Percentiles rank a stretch among this genome's conserved stretches.
These are phyloP conservation scores for Ceryle rudis DNA, from an alignment of 2,797 vertebrate species.

Conservation along the genomic window DNA sequence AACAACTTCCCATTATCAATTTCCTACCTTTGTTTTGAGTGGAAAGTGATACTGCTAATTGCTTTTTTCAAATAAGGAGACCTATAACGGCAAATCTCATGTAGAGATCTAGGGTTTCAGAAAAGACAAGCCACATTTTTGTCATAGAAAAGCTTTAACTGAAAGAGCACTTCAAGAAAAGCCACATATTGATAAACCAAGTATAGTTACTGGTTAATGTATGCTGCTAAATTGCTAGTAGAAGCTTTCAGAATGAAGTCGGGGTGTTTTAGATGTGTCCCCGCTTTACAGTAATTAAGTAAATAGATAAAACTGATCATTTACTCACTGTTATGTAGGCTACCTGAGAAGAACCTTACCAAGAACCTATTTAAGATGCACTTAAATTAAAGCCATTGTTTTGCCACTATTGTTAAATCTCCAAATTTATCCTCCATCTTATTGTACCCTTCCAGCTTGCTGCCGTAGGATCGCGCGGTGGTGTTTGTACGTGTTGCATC, in stretches of 20 bases:
- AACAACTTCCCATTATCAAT: background rate
- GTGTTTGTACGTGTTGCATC: background rate
- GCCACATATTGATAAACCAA: background rate
- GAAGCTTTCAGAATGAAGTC: background rate
- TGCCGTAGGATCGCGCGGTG: background rate
- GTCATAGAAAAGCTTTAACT: background rate
- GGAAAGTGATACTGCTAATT: background rate
- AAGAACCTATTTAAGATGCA: background rate
- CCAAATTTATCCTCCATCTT: background rate
- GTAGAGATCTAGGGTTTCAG: background rate
- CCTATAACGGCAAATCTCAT: background rate
- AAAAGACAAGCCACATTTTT: background rate
- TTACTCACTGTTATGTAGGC: background rate
- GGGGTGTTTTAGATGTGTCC: background rate
- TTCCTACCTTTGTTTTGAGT: background rate
- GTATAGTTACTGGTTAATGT: background rate
- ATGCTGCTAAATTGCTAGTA: background rate
- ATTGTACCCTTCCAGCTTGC: background rate
- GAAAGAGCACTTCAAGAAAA: background rate
- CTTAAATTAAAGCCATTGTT: background rate
- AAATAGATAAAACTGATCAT: fast-evolving
- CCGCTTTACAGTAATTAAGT: background rate
- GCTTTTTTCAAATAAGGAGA: background rate
- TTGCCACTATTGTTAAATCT: conserved; percentile 39
- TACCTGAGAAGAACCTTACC: background rate